Evolutionary conservation across 2,113 vertebrate species (phyloP).

Genomic region (Sylvia atricapilla): DNA sequence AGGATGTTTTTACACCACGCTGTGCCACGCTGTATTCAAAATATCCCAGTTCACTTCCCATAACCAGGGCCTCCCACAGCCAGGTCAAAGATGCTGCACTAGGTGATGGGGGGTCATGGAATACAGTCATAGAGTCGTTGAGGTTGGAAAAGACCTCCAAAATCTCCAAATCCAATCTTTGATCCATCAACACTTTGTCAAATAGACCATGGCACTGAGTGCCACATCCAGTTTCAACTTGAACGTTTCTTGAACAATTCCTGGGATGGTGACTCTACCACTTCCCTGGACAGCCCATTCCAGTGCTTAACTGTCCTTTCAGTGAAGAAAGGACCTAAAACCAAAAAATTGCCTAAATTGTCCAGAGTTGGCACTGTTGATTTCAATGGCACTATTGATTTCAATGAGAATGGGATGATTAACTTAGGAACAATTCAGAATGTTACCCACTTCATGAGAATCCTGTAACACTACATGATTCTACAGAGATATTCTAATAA

Average conservation of each 20-base stretch:
- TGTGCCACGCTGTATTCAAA: accelerated
- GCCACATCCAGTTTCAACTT: neutral
- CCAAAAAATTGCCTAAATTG: neutral
- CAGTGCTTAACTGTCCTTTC: neutral
- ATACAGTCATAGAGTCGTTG: neutral
- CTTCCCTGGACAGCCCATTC: neutral
- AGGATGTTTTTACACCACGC: neutral
- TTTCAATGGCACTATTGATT: neutral
- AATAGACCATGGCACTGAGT: too few relatives aligned
- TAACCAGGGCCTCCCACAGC: accelerated
- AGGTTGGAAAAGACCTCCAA: neutral
- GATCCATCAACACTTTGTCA: neutral
- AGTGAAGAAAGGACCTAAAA: neutral
- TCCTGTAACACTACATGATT: neutral
- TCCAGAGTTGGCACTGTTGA: neutral
- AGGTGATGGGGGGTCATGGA: neutral
- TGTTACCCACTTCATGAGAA: neutral
- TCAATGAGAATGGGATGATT: neutral
- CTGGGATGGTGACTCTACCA: too few relatives aligned
- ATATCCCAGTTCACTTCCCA: neutral
- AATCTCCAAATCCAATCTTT: neutral
- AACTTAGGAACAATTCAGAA: neutral
- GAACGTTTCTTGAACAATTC: neutral
- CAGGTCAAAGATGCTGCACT: neutral
- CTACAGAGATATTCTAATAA: neutral